Evolutionary conservation across 2,888 invertebrate genomes (phyloP), one percentile per base, ranked within the genome.

Genomic region (Gymnosoma rotundatum): DNA sequence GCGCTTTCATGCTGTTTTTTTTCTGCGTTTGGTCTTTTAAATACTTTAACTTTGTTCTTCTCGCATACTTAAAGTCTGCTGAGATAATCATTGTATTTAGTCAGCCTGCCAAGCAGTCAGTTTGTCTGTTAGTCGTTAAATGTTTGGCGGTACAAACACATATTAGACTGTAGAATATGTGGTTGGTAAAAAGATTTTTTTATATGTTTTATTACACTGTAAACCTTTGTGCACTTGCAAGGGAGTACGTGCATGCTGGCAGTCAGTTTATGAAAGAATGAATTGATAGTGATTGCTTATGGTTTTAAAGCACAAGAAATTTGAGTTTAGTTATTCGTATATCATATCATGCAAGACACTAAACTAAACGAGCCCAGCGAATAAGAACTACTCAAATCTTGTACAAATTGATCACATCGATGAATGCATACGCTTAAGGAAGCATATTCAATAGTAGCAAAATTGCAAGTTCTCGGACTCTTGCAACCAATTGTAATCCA

Each of bases 1-100:
- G 84, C 84, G 84, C 84, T 84, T 84, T 84, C 81, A 82, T 82
- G 81, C 50, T 76, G 70, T 45, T 45, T 2, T 10, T n/a, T 73
- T 48, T 73, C 54, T 48, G 42, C 52, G 66, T 48, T 81, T 63
- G 21, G 61, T 56, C 56, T 69, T 80, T 75, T 72, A 54, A 54
- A 61, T 73, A 73, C 67, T 73, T 80, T 45, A 16, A 63, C 45
- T 38, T 36, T 54, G 48, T 56, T 63, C n/a, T 48, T 63, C 60
- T 80, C 42, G 32, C 66, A 60, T 60, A 54, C 42, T 18, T 67
- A 10, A 25, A 32, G 32, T 36, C 63, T 66, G 54, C 63, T 66
- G 45, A 61, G 67, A 60, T 73, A 67, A 67, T 61, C 45, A 61
- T 56, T 78, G 45, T 32, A 45, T 78, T 69, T 60, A 67, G 42